Percentiles rank a stretch among this genome's conserved stretches.
phyloP scores from a whole-genome alignment of 1,140 invertebrate species.

The Pentalonia nigronervosa region DNA sequence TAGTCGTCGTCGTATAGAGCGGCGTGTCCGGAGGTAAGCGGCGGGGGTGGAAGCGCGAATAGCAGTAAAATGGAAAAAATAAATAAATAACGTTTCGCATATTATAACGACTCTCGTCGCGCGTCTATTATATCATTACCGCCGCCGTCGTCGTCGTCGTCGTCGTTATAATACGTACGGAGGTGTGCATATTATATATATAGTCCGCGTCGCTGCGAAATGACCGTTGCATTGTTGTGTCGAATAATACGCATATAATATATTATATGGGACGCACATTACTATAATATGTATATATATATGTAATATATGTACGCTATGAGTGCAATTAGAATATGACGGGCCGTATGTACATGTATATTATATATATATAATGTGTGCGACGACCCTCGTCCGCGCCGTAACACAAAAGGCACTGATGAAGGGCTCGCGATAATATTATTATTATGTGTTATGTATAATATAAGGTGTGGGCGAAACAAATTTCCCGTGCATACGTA shows the following conservation, averaged over 20 bases:
- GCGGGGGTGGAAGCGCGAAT: background rate
- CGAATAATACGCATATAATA: too few relatives aligned
- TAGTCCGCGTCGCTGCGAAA: background rate
- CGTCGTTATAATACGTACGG: background rate
- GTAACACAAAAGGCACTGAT: conserved; percentile 3
- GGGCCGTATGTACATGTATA: too few relatives aligned
- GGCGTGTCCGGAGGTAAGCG: background rate
- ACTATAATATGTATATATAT: too few relatives aligned
- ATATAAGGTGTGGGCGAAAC: background rate
- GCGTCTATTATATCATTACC: background rate
- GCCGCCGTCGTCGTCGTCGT: background rate
- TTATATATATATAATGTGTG: too few relatives aligned
- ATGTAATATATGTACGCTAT: background rate
- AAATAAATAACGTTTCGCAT: background rate
- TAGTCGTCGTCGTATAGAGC: background rate
- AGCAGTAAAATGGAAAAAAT: conserved; percentile 17
- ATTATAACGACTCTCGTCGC: conserved; percentile 8
- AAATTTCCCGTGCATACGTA: background rate
- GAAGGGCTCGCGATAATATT: background rate
- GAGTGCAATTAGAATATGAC: conserved; percentile 4
- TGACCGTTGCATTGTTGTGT: background rate
- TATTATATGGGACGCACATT: too few relatives aligned
- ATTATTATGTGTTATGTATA: background rate
- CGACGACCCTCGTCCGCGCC: background rate
- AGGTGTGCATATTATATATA: background rate